Percentiles rank a stretch among this genome's conserved stretches.
These are phyloP conservation scores for Sarotherodon lohbergeri DNA, from an alignment of 2,113 vertebrate genomes.

Conservation along the genomic window DNA sequence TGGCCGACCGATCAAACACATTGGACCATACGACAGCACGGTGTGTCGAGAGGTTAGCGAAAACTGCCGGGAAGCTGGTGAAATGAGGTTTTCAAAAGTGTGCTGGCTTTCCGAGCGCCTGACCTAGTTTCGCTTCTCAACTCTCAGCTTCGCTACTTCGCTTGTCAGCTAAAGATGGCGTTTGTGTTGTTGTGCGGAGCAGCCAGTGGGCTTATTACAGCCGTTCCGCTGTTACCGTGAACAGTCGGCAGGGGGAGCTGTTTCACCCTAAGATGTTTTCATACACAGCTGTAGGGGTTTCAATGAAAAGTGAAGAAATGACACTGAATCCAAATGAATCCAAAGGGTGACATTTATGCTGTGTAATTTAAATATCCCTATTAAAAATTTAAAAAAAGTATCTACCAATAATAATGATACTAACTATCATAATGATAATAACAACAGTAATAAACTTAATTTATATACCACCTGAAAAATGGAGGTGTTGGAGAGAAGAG, in stretches of 20 bases:
- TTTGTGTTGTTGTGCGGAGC: constrained; percentile 35
- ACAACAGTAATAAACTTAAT: background rate
- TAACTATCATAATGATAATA: background rate
- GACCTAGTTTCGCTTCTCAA: constrained; percentile 51
- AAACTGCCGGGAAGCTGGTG: background rate
- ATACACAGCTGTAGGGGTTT: background rate
- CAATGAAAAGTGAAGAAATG: background rate
- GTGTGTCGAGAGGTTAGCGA: background rate
- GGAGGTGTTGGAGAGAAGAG: background rate
- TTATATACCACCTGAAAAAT: background rate
- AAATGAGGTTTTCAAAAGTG: background rate
- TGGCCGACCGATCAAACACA: constrained; percentile 48
- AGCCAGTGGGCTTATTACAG: background rate
- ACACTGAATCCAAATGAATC: background rate
- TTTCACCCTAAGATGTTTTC: background rate
- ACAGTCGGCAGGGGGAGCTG: constrained; percentile 15
- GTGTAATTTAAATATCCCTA: background rate
- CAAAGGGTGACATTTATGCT: background rate
- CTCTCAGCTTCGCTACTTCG: constrained; percentile 7
- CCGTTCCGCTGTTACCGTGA: background rate
- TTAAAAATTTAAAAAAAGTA: background rate
- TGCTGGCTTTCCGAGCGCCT: constrained; percentile 6
- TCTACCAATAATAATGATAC: background rate
- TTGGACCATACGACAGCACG: constrained; percentile 51
- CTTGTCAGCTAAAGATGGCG: constrained; percentile 63